phyloP scores from a whole-genome alignment of 2,797 vertebrate species.

The Hippocampus kuda region DNA sequence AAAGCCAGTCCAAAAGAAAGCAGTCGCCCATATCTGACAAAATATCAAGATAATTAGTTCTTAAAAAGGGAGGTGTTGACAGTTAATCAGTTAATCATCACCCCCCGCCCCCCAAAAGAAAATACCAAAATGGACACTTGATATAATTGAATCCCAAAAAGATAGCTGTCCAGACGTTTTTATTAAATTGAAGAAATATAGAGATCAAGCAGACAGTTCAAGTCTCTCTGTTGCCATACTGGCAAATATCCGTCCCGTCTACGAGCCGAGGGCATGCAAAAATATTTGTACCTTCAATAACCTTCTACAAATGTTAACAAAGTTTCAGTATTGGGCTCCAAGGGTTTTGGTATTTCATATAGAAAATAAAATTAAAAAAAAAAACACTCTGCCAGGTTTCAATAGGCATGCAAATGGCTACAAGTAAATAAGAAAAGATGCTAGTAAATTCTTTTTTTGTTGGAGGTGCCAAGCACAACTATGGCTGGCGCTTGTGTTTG shows the following conservation, averaged over 20 bases:
- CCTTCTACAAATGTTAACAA: no score
- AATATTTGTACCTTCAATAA: not conserved
- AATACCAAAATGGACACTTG: no score
- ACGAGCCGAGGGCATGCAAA: not conserved
- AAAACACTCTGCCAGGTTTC: not conserved
- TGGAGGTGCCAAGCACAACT: conserved; percentile 41
- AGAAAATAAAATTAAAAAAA: not conserved
- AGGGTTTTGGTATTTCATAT: conserved; percentile 1
- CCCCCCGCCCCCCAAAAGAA: no score
- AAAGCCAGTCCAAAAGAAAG: not conserved
- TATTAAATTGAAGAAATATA: not conserved
- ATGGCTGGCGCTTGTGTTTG: conserved; percentile 33
- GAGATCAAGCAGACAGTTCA: not conserved
- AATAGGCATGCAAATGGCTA: conserved; percentile 21
- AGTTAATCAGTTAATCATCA: no score
- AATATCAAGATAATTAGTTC: not conserved
- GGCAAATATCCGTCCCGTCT: not conserved
- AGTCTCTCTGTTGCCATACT: not conserved
- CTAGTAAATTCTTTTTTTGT: conserved; percentile 28
- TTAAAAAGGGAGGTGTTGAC: no score
- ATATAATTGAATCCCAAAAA: not conserved
- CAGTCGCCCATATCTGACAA: not conserved
- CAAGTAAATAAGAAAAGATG: conserved; percentile 18
- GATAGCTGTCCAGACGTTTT: not conserved
- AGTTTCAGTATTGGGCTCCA: not conserved